These are phyloP conservation scores for Takifugu rubripes DNA, from an alignment of 2,797 vertebrate species.

Conservation along the genomic window DNA sequence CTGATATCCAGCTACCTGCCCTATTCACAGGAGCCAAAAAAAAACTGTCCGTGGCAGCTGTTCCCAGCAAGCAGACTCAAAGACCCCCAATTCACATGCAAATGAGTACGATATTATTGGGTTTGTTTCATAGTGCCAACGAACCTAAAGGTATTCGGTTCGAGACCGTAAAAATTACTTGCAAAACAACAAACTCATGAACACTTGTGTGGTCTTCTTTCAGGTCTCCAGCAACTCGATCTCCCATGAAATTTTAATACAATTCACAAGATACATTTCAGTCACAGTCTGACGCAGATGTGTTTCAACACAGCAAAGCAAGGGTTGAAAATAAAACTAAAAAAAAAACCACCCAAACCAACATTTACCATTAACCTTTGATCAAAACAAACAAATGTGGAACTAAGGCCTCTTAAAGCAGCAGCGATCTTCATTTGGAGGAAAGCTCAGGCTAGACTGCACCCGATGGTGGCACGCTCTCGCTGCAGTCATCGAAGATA, in stretches of 20 bases:
- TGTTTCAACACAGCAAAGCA: slow-evolving; percentile 10
- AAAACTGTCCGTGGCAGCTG: slow-evolving; percentile 1
- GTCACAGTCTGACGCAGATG: slow-evolving; percentile 16
- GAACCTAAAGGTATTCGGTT: not conserved
- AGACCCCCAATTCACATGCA: not conserved
- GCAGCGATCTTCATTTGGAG: slow-evolving; percentile 35
- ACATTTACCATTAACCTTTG: slow-evolving; percentile 11
- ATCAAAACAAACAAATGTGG: slow-evolving; percentile 14
- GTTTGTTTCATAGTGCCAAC: slow-evolving; percentile 4
- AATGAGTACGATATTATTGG: not conserved
- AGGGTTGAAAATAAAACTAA: not conserved
- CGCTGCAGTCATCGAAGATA: slow-evolving; percentile 67
- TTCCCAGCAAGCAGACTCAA: not conserved
- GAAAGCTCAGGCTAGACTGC: slow-evolving; percentile 20
- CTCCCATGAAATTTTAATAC: slow-evolving; percentile 53
- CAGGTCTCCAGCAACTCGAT: slow-evolving; percentile 43
- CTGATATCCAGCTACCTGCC: slow-evolving; percentile 20
- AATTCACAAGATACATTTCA: slow-evolving; percentile 33
- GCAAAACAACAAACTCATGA: not conserved
- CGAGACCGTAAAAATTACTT: slow-evolving; percentile 3
- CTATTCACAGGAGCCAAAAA: slow-evolving; percentile 1
- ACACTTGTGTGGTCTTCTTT: not conserved
- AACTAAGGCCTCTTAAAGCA: slow-evolving; percentile 14
- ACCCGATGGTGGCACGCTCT: slow-evolving; percentile 53
- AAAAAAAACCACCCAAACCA: not conserved